phyloP scores from a whole-genome alignment of 1,140 invertebrate species.

The Spodoptera litura region DNA sequence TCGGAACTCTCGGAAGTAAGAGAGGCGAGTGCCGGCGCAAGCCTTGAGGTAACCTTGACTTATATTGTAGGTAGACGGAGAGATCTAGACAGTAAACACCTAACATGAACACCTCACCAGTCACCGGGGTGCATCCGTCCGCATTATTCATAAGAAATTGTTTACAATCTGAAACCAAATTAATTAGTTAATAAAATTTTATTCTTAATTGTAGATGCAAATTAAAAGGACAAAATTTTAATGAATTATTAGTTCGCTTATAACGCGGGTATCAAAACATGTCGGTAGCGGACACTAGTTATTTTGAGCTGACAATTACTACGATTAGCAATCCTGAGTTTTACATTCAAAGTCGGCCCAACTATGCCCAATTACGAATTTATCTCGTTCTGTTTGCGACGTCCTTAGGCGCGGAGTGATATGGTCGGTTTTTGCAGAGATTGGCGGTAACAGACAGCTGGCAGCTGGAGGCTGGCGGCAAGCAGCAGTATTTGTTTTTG shows the following conservation, averaged over 20 bases:
- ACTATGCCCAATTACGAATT: conserved; percentile 20
- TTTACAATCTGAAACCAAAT: too few species aligned
- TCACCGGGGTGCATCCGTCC: neutral
- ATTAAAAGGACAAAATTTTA: neutral
- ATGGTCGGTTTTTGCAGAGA: neutral
- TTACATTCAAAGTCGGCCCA: conserved; percentile 37
- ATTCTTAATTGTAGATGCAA: too few species aligned
- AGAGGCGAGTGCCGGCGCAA: neutral
- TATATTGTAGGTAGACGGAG: neutral
- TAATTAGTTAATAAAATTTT: too few species aligned
- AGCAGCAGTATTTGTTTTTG: conserved; percentile 45
- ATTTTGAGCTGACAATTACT: conserved; percentile 36
- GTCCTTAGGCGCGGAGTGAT: neutral
- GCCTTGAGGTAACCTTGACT: conserved; percentile 16
- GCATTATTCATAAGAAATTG: neutral
- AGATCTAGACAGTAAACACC: neutral
- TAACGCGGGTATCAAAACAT: conserved; percentile 21
- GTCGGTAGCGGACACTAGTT: conserved; percentile 1
- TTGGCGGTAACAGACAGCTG: neutral
- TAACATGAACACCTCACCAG: neutral
- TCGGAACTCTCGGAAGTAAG: neutral
- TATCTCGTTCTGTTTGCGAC: neutral
- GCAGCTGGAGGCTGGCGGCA: neutral
- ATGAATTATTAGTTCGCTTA: neutral
- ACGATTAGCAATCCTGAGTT: conserved; percentile 44